Evolutionary conservation across 2,888 invertebrate species (phyloP).

Genomic region (Ichneumon xanthorius): DNA sequence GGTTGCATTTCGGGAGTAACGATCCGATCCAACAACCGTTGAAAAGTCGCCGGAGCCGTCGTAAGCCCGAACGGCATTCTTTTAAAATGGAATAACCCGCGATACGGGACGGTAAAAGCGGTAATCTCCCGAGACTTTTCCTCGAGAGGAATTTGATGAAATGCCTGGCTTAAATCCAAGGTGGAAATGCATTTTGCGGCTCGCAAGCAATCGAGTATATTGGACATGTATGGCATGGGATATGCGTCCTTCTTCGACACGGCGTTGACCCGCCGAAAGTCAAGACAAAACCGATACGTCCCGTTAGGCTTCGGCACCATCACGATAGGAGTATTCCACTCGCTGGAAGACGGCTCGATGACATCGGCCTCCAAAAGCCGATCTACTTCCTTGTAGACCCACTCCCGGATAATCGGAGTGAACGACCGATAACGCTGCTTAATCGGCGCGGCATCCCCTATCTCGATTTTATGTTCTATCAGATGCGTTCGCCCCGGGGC

Average conservation of each 20-base stretch:
- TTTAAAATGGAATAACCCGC: slow-evolving; percentile 70
- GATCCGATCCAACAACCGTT: slow-evolving; percentile 65
- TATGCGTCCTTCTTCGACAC: slow-evolving; percentile 67
- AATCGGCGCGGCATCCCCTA: slow-evolving; percentile 41
- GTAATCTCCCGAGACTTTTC: slow-evolving; percentile 62
- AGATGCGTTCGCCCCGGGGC: slow-evolving; percentile 6
- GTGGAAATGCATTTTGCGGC: slow-evolving; percentile 66
- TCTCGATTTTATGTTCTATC: slow-evolving; percentile 33
- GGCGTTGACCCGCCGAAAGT: slow-evolving; percentile 75
- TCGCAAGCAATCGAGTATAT: slow-evolving; percentile 69
- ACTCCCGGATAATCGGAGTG: slow-evolving; percentile 45
- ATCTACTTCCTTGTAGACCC: slow-evolving; percentile 72
- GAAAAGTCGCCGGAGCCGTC: slow-evolving; percentile 69
- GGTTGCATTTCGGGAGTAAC: slow-evolving; percentile 69
- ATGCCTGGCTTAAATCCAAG: slow-evolving; percentile 67
- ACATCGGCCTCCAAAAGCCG: slow-evolving; percentile 73
- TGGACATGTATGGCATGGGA: slow-evolving; percentile 70
- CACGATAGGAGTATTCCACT: slow-evolving; percentile 75
- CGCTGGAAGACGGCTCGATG: slow-evolving; percentile 66
- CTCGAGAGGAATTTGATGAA: slow-evolving; percentile 66
- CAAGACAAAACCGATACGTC: slow-evolving; percentile 74
- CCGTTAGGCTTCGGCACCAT: slow-evolving; percentile 40
- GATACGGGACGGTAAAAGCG: slow-evolving; percentile 70
- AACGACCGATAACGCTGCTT: slow-evolving; percentile 59
- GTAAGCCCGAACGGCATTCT: slow-evolving; percentile 60